Base-by-base conservation (phyloP, 1,140 invertebrate species). In the Caenorhabditis remanei region DNA sequence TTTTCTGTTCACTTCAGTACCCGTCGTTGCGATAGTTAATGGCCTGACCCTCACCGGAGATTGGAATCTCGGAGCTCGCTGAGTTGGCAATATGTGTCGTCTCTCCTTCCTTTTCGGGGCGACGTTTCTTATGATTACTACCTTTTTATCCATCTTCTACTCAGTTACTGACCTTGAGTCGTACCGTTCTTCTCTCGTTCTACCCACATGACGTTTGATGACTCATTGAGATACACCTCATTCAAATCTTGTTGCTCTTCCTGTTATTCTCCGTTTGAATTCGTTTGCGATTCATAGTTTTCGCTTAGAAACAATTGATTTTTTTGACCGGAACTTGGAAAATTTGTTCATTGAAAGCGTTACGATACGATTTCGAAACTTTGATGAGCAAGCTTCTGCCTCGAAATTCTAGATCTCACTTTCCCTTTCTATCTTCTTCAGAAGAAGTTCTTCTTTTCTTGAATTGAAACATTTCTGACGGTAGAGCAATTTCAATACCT, bases 21-120 rank as follows among this genome's bases (percentile, higher is more conserved):
- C 24, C 7, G 5, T 53, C 16, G 50, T 50, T 19, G 11, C 32
- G 16, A 79, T 21, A 46, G 43, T 50, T 50, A 4, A 46, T 50
- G 6, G 24, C 46, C n/a, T 79, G 71, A 79, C 71, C 71, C 71
- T 79, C 32, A n/a, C 24, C 71, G 46, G 71, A 79, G 71, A 79
- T 79, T 50, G 13, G 6, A 50, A 79, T 79, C 71, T 79, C n/a
- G 21, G 71, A 79, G 71, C 71, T 79, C 71, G 9, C 40, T 79
- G 71, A 79, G 71, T 79, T 50, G 71, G 32, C 32, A 32, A 32
- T 32, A 32, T 32, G 32, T 32, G 32, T 32, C 32, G 0, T 2
- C 32, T 11, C 46, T 43, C 4, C 24, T 13, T 79, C 32, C 50
- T 50, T 9, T 16, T 24, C n/a, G 41, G n/a, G 14, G 16, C 46